Evolutionary conservation across 2,797 vertebrate species (phyloP), one percentile per base, ranked within the genome.

Genomic region (Lacerta agilis): DNA sequence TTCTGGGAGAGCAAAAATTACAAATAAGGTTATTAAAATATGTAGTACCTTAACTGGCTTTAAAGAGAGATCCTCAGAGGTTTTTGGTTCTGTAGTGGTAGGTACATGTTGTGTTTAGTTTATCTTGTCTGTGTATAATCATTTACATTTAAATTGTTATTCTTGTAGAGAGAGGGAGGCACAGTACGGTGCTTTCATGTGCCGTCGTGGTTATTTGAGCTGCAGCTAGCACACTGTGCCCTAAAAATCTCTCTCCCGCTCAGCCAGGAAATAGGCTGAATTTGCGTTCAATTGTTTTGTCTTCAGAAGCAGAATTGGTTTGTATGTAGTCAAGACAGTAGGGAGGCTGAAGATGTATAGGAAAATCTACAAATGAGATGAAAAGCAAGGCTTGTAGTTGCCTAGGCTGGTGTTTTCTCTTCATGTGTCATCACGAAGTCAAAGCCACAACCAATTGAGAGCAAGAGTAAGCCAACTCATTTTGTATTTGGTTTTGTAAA

Each of bases 61-160:
- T 82, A 78, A 64, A 85, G 94, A 93, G 80, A 29, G 43, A 8
- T 72, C 77, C 82, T 83, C 8, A 36, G 58, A 93, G 78, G 38
- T 43, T 90, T 88, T 38, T 80, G 82, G 88, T 86, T 91, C 90
- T 87, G 64, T 71, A 90, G 79, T 45, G 41, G 79, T 36, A 23
- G 61, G n/a, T 87, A 45, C n/a, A 79, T 85, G 81, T 90, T 88
- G 69, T 41, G 61, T 82, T 94, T 86, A 79, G 83, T 89, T 94
- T 88, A 82, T 82, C 83, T 85, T 88, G 72, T 85, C 93, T 86
- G 20, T 91, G 80, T 94, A 64, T 91, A 86, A 90, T 93, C 79
- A 95, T 96, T 96, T 96, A 91, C 91, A 95, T 96, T 95, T 96
- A 96, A 92, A 96, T 97, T 94, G 93, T 94, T 95, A 91, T 78